phyloP scores from a whole-genome alignment of 2,797 vertebrate species.

The Sebastes nivosus region DNA sequence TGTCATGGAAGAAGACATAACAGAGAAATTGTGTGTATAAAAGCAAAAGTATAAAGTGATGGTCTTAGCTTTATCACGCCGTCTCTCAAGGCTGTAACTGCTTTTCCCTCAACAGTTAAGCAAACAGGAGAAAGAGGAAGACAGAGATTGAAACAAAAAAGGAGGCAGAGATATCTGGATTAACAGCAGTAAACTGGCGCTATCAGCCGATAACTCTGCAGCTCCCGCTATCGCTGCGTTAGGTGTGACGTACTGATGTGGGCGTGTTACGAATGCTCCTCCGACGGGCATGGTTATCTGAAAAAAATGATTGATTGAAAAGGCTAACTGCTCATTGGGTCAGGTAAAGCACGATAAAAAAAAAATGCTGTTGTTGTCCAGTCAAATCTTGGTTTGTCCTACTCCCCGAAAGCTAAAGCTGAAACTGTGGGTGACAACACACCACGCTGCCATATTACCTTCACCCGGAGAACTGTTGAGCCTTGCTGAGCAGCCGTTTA shows the following conservation, averaged over 20 bases:
- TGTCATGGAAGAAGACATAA: background rate
- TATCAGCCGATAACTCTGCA: background rate
- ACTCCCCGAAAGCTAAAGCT: background rate
- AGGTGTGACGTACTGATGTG: background rate
- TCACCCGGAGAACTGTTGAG: conserved; percentile 42
- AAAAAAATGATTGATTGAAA: background rate
- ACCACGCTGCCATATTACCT: conserved; percentile 30
- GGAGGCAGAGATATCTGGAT: background rate
- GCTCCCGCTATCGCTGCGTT: background rate
- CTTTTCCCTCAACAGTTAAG: background rate
- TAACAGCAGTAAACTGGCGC: background rate
- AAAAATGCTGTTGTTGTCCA: background rate
- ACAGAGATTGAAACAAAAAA: background rate
- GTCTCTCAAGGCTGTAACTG: background rate
- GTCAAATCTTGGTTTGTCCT: background rate
- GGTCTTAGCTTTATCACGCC: background rate
- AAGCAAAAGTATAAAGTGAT: too few relatives aligned
- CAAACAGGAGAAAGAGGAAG: background rate
- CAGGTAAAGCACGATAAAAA: background rate
- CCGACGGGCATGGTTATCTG: background rate
- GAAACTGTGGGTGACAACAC: conserved; percentile 23
- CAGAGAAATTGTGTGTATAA: background rate
- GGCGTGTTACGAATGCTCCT: background rate
- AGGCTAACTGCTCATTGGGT: background rate
- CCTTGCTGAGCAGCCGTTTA: conserved; percentile 66